Evolutionary conservation across 2,797 vertebrate species (phyloP).

Genomic region (Myoxocephalus aenaeus): DNA sequence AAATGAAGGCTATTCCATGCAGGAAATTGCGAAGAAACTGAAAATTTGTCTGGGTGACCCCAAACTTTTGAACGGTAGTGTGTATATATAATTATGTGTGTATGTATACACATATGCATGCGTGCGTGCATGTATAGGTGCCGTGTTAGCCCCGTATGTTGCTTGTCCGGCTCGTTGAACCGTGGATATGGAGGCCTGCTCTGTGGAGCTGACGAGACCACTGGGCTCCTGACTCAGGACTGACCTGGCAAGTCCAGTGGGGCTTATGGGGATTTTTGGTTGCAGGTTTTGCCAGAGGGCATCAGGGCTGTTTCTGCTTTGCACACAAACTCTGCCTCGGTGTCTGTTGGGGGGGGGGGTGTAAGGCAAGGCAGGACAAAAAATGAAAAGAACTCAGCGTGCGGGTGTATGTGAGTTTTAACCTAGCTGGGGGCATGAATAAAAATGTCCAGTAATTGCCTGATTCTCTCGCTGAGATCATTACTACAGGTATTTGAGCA

Average conservation of each 20-base stretch:
- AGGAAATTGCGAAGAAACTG: no score
- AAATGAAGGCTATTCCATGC: no score
- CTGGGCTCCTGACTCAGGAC: slow-evolving; percentile 51
- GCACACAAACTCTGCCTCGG: slow-evolving; percentile 3
- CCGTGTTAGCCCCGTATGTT: not conserved
- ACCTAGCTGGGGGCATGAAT: slow-evolving; percentile 73
- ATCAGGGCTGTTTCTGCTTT: slow-evolving; percentile 8
- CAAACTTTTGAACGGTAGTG: no score
- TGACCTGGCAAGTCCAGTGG: slow-evolving; percentile 38
- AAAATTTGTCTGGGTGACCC: no score
- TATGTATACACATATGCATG: not conserved
- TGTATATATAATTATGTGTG: not conserved
- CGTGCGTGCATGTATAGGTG: no score
- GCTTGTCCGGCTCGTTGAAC: slow-evolving; percentile 10
- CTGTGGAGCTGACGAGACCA: slow-evolving; percentile 9
- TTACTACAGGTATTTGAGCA: slow-evolving; percentile 53
- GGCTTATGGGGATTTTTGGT: slow-evolving; percentile 25
- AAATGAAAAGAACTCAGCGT: slow-evolving; percentile 7
- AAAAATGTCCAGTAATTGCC: slow-evolving; percentile 65
- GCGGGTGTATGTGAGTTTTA: slow-evolving; percentile 30
- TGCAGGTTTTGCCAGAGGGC: slow-evolving; percentile 45
- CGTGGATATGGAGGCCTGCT: not conserved
- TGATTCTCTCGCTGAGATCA: slow-evolving; percentile 57
- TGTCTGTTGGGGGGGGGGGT: not conserved
- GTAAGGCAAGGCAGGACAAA: not conserved